A percentile compares a stretch with the other conserved stretches of the same genome.
phyloP scores from a whole-genome alignment of 2,888 invertebrate species.

The Lasioglossum pauxillum region DNA sequence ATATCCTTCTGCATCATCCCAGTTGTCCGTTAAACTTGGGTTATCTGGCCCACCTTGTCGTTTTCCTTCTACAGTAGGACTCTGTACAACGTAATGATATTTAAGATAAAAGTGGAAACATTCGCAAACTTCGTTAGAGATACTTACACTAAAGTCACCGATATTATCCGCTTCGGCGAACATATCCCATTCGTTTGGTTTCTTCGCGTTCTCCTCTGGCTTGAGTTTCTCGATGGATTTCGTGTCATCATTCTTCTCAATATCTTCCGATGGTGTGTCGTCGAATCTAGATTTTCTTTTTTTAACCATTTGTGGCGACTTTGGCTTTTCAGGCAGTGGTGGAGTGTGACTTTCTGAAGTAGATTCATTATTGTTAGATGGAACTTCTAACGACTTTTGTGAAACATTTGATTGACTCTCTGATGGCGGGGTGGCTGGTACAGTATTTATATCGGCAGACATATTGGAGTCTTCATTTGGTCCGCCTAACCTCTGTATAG shows the following conservation, averaged over 20 bases:
- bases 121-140: slow-evolving; percentile 29
- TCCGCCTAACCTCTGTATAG: slow-evolving; percentile 86
- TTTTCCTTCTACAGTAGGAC: slow-evolving; percentile 88
- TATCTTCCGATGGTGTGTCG: slow-evolving; percentile 72
- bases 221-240: slow-evolving; percentile 77
- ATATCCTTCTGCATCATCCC: slow-evolving; percentile 99
- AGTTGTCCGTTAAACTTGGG: slow-evolving; percentile 98
- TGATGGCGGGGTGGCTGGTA: slow-evolving; percentile 70
- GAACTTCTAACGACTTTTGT: slow-evolving; percentile 75
- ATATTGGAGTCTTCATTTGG: slow-evolving; percentile 86
- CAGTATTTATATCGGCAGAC: slow-evolving; percentile 77
- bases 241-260: slow-evolving; percentile 72
- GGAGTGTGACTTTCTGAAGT: slow-evolving; percentile 81
- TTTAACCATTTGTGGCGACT: slow-evolving; percentile 74
- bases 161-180: slow-evolving; percentile 96
- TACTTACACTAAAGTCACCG: slow-evolving; percentile 89
- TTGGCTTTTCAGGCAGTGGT: slow-evolving; percentile 79
- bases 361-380: slow-evolving; percentile 81
- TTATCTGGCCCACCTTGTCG: slow-evolving; percentile 89
- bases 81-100: slow-evolving; percentile 85
- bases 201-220: slow-evolving; percentile 83
- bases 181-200: slow-evolving; percentile 93
- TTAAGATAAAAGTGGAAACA: background rate
- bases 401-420: slow-evolving; percentile 74
- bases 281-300: slow-evolving; percentile 78